Evolutionary conservation across 2,888 invertebrate species (phyloP).

Genomic region (Sesia apiformis): DNA sequence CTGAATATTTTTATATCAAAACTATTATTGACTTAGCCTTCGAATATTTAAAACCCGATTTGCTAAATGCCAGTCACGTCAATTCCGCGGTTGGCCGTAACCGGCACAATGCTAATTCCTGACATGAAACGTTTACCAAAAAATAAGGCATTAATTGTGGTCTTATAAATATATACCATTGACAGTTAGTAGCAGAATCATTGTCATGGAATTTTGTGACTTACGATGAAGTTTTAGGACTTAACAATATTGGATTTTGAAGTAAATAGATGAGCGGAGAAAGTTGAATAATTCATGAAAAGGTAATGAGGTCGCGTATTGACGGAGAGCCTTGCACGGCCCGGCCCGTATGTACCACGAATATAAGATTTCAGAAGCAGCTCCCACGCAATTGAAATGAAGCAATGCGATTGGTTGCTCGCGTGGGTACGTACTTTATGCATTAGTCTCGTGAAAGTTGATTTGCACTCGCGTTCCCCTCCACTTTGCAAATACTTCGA

Average conservation of each 20-base stretch:
- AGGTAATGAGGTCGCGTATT: slow-evolving; percentile 35
- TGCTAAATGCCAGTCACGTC: slow-evolving; percentile 51
- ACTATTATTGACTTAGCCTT: slow-evolving; percentile 16
- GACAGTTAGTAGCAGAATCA: no score
- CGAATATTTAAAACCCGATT: slow-evolving; percentile 25
- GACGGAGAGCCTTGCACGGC: slow-evolving; percentile 24
- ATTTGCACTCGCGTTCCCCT: slow-evolving; percentile 36
- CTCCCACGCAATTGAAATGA: slow-evolving; percentile 16
- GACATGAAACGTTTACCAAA: slow-evolving; percentile 5
- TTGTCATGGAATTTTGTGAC: no score
- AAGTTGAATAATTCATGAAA: slow-evolving; percentile 43
- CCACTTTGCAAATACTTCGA: slow-evolving; percentile 12
- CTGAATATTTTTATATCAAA: no score
- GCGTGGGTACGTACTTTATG: slow-evolving; percentile 15
- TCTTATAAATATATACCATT: no score
- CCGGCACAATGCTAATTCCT: slow-evolving; percentile 43
- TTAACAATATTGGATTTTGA: no score
- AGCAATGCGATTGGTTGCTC: slow-evolving; percentile 26
- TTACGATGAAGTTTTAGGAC: no score
- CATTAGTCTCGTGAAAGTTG: slow-evolving; percentile 55
- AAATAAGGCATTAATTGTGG: no score
- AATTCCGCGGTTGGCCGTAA: slow-evolving; percentile 41
- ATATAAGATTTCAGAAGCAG: slow-evolving; percentile 25
- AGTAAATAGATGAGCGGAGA: slow-evolving; percentile 9
- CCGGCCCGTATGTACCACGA: slow-evolving; percentile 19